These are phyloP conservation scores for Rhyzopertha dominica DNA, from an alignment of 1,140 invertebrate genomes.

Conservation along the genomic window DNA sequence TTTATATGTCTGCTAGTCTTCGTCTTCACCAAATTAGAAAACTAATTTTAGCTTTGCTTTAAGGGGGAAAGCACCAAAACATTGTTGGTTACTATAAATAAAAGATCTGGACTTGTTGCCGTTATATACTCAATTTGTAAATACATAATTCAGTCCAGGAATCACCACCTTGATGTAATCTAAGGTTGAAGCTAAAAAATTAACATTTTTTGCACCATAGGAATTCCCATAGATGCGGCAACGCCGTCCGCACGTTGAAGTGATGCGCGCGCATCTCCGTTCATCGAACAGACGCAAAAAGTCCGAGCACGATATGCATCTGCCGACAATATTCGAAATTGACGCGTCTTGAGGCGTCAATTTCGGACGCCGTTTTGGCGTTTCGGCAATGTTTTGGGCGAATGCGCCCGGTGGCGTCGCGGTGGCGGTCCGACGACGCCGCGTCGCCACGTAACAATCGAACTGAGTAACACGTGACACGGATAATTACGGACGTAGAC, in stretches of 20 bases:
- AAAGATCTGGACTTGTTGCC: too few species aligned
- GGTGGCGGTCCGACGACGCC: not conserved
- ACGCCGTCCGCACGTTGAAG: slow-evolving; percentile 17
- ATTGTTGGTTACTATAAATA: too few species aligned
- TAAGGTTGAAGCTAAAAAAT: too few species aligned
- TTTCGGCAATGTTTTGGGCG: not conserved
- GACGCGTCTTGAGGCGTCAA: slow-evolving; percentile 9
- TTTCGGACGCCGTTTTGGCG: slow-evolving; percentile 5
- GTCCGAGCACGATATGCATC: slow-evolving; percentile 35
- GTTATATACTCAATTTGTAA: too few species aligned
- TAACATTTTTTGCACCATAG: too few species aligned
- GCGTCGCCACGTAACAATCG: slow-evolving; percentile 17
- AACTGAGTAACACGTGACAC: slow-evolving; percentile 37
- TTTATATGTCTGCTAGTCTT: too few species aligned
- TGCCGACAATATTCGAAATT: slow-evolving; percentile 37
- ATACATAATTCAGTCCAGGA: too few species aligned
- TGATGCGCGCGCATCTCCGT: not conserved
- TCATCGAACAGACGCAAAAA: slow-evolving; percentile 28
- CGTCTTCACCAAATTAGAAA: too few species aligned
- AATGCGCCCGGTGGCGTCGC: not conserved
- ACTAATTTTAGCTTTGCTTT: too few species aligned
- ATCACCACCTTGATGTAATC: too few species aligned
- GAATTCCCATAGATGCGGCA: not conserved
- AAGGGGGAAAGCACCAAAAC: too few species aligned
- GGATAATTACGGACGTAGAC: slow-evolving; percentile 32